Evolutionary conservation across 2,888 invertebrate species (phyloP).

Genomic region (Habrosyne pyritoides): DNA sequence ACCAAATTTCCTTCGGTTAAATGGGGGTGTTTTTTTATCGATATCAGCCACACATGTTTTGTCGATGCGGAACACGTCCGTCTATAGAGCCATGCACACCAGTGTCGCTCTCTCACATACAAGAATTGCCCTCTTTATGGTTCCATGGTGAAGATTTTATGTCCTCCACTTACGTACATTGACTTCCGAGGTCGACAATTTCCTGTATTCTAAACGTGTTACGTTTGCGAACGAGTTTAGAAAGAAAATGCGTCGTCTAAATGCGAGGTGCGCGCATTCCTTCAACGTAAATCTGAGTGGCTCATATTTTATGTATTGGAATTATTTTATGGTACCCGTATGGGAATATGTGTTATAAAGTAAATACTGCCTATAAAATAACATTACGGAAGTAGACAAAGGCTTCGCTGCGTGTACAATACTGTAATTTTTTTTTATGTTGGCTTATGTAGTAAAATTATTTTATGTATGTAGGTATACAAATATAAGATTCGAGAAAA

Average conservation of each 20-base stretch:
- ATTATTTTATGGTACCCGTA: slow-evolving; percentile 3
- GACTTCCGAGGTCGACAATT: slow-evolving; percentile 64
- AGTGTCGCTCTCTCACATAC: slow-evolving; percentile 61
- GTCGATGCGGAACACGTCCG: slow-evolving; percentile 62
- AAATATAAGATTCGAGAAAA: too few species aligned
- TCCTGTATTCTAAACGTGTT: slow-evolving; percentile 58
- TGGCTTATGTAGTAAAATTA: neutral
- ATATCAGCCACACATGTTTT: slow-evolving; percentile 32
- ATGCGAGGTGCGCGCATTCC: neutral
- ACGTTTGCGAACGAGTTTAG: slow-evolving; percentile 27
- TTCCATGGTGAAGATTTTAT: slow-evolving; percentile 70
- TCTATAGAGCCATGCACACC: slow-evolving; percentile 54
- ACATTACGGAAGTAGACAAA: slow-evolving; percentile 6
- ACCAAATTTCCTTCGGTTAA: slow-evolving; percentile 28
- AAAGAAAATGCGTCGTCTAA: slow-evolving; percentile 5
- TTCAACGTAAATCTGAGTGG: slow-evolving; percentile 2
- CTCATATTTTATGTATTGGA: slow-evolving; percentile 2
- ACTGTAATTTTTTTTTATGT: neutral
- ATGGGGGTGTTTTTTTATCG: slow-evolving; percentile 25
- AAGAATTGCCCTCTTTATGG: slow-evolving; percentile 73
- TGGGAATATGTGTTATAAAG: slow-evolving; percentile 1
- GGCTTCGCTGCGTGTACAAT: neutral
- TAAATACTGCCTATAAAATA: slow-evolving; percentile 1
- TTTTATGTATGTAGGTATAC: neutral
- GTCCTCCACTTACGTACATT: slow-evolving; percentile 68